Percentiles rank a stretch among this genome's conserved stretches.
Evolutionary conservation across 2,888 invertebrate genomes (phyloP).

Genomic region (Chesias legatella): DNA sequence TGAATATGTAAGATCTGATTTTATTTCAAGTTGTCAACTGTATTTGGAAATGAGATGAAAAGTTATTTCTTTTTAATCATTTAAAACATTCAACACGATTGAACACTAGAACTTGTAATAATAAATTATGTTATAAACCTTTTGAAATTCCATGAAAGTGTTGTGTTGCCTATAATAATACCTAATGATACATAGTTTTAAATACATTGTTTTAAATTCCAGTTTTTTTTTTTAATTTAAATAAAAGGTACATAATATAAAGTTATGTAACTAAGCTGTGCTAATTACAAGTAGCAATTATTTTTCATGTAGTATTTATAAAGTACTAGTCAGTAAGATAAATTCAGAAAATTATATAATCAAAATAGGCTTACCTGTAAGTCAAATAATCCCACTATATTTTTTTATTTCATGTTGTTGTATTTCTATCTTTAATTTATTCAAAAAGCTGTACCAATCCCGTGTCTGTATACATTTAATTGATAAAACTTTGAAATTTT

Average conservation of each 20-base stretch:
- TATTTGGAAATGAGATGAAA: too few species aligned
- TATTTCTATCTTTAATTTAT: conserved; percentile 20
- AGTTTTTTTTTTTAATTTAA: conserved; percentile 8
- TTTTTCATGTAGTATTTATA: conserved; percentile 50
- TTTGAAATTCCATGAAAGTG: conserved; percentile 2
- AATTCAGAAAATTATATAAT: conserved; percentile 38
- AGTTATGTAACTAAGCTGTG: conserved; percentile 35
- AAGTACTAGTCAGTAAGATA: conserved; percentile 71
- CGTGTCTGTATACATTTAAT: too few species aligned
- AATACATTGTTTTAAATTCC: conserved; percentile 17
- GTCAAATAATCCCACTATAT: conserved; percentile 19
- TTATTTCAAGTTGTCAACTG: neutral
- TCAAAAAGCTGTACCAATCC: conserved; percentile 6
- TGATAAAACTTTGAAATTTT: neutral
- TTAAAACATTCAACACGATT: too few species aligned
- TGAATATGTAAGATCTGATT: conserved; percentile 27
- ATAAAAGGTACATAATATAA: conserved; percentile 12
- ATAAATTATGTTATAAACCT: conserved; percentile 2
- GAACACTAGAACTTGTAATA: neutral
- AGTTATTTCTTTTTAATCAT: too few species aligned
- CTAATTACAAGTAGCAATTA: conserved; percentile 22
- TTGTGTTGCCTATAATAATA: conserved; percentile 26
- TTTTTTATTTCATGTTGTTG: conserved; percentile 12
- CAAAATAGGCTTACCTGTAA: conserved; percentile 11
- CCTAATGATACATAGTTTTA: conserved; percentile 20